These are phyloP conservation scores for Limenitis camilla DNA, from an alignment of 2,888 invertebrate species.

Conservation along the genomic window DNA sequence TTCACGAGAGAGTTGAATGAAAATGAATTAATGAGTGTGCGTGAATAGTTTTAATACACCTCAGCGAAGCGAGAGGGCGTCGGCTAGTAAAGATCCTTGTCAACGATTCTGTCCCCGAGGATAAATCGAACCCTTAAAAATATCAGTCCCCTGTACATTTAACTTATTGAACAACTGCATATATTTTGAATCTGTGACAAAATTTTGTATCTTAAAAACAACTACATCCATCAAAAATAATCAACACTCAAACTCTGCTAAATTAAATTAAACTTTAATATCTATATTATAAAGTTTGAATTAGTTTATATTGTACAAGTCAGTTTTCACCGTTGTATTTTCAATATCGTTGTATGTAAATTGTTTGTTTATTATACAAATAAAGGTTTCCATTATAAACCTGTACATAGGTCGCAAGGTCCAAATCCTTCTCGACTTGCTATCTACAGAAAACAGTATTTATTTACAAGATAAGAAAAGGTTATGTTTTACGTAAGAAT, in stretches of 20 bases:
- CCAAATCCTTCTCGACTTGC: not conserved
- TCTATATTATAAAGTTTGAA: not conserved
- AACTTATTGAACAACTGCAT: too few relatives aligned
- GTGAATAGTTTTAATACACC: too few relatives aligned
- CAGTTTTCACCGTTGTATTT: constrained; percentile 24
- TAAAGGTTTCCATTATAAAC: constrained; percentile 21
- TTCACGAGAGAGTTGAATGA: too few relatives aligned
- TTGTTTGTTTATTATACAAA: constrained; percentile 11
- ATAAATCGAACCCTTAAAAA: too few relatives aligned
- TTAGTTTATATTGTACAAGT: constrained; percentile 17
- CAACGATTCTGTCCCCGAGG: too few relatives aligned
- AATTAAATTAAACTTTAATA: constrained; percentile 7
- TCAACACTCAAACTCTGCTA: constrained; percentile 16
- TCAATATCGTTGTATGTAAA: constrained; percentile 22
- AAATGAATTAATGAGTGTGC: too few relatives aligned
- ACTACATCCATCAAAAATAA: constrained; percentile 28
- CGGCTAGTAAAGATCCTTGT: too few relatives aligned
- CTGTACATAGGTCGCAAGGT: not conserved
- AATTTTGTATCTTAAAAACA: constrained; percentile 16
- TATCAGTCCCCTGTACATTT: too few relatives aligned
- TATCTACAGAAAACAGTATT: too few relatives aligned
- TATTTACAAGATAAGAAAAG: too few relatives aligned
- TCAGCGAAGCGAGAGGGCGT: too few relatives aligned
- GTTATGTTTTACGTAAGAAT: too few relatives aligned
- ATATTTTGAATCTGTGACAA: not conserved